Conservation (phyloP, 1,140 invertebrate species). For the Calephelis nemesis region DNA sequence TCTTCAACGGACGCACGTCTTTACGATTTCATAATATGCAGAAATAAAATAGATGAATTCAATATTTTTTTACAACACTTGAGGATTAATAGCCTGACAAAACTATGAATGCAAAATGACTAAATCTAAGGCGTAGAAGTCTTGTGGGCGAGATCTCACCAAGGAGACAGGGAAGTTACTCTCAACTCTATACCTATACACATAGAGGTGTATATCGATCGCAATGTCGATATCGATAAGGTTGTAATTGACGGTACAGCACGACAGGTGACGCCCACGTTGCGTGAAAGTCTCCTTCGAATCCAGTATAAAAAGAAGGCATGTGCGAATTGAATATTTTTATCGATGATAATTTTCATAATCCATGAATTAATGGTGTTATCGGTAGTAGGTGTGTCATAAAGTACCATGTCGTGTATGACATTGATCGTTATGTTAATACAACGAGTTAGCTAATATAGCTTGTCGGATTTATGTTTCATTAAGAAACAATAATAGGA, state of each 20-base stretch:
- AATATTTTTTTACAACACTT: constrained; percentile 1
- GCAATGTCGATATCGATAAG: neutral
- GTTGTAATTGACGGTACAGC: constrained; percentile 28
- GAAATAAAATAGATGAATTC: neutral
- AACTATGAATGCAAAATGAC: constrained; percentile 27
- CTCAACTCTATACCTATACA: neutral
- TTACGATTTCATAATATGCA: too few relatives aligned
- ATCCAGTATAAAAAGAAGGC: constrained; percentile 14
- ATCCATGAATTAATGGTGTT: too few relatives aligned
- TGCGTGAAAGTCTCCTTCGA: constrained; percentile 36
- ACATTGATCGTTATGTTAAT: too few relatives aligned
- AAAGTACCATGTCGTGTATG: too few relatives aligned
- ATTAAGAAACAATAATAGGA: too few relatives aligned
- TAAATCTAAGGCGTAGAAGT: constrained; percentile 22
- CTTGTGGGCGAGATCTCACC: constrained; percentile 26
- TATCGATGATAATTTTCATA: neutral
- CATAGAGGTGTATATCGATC: constrained; percentile 19
- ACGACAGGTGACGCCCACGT: constrained; percentile 40
- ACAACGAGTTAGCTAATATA: too few relatives aligned
- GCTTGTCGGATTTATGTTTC: too few relatives aligned
- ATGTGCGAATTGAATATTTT: neutral
- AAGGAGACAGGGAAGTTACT: neutral
- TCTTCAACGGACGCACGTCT: too few relatives aligned
- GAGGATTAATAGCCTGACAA: constrained; percentile 13
- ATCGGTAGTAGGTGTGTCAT: too few relatives aligned